Percentiles rank a stretch among this genome's conserved stretches.
Evolutionary conservation across 2,888 invertebrate genomes (phyloP).

Genomic region (Xanthostigma xanthostigma): DNA sequence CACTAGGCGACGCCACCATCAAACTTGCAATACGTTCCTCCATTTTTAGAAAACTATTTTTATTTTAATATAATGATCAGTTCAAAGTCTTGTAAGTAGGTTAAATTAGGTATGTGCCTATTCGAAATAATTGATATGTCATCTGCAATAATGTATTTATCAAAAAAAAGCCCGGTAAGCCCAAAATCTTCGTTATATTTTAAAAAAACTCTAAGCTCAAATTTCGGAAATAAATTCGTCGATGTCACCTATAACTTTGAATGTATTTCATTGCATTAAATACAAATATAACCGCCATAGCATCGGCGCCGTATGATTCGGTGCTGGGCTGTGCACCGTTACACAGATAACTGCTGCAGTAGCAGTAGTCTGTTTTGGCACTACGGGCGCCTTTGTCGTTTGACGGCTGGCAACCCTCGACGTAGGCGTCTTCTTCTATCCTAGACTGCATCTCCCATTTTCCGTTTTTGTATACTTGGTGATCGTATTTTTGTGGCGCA

Average conservation of each 20-base stretch:
- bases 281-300: slow-evolving; percentile 45
- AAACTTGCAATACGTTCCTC: too few species aligned
- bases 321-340: slow-evolving; percentile 33
- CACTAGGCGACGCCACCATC: too few species aligned
- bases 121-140: too few species aligned
- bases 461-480: slow-evolving; percentile 42
- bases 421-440: slow-evolving; percentile 49
- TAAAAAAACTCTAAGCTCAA: too few species aligned
- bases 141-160: too few species aligned
- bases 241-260: neutral
- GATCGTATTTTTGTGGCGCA: slow-evolving; percentile 53
- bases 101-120: too few species aligned
- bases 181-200: too few species aligned
- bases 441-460: slow-evolving; percentile 49
- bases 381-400: slow-evolving; percentile 48
- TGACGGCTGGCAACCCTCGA: slow-evolving; percentile 49
- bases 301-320: slow-evolving; percentile 32
- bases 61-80: too few species aligned
- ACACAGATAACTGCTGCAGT: slow-evolving; percentile 59
- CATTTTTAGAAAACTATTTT: too few species aligned
- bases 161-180: too few species aligned
- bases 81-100: too few species aligned
- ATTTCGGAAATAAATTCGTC: too few species aligned
- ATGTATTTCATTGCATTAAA: slow-evolving; percentile 41
- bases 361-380: slow-evolving; percentile 53